phyloP scores from a whole-genome alignment of 2,113 vertebrate species.

The Sylvilagus bachmani region DNA sequence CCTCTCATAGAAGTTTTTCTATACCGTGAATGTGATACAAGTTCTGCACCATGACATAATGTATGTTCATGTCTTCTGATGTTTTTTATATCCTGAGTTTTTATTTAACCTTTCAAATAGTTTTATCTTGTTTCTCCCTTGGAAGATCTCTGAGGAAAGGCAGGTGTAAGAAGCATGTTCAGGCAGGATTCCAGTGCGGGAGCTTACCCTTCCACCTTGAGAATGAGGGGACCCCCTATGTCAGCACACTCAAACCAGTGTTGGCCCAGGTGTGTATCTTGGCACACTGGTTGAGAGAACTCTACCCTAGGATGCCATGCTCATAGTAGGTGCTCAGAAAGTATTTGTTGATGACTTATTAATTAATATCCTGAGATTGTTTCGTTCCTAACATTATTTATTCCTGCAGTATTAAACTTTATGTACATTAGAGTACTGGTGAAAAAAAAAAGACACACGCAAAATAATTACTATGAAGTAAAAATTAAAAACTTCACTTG shows the following conservation, averaged over 20 bases:
- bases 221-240: not conserved
- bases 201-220: no score
- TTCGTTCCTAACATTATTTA: not conserved
- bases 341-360: not conserved
- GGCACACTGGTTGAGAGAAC: not conserved
- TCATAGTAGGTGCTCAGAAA: constrained; percentile 61
- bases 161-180: not conserved
- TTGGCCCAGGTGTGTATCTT: not conserved
- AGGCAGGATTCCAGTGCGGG: not conserved
- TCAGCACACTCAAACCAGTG: not conserved
- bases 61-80: not conserved
- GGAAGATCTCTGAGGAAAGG: not conserved
- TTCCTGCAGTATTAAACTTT: not conserved
- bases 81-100: not conserved
- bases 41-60: not conserved
- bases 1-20: not conserved
- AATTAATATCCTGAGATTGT: not conserved
- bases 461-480: not conserved
- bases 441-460: not conserved
- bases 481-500: constrained; percentile 17
- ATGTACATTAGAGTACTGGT: not conserved
- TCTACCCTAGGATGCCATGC: not conserved
- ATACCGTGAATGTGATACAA: not conserved
- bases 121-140: constrained; percentile 22
- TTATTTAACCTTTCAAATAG: constrained; percentile 3